Conservation (phyloP, 2,888 invertebrate genomes). For the Chrysolina haemoptera region DNA sequence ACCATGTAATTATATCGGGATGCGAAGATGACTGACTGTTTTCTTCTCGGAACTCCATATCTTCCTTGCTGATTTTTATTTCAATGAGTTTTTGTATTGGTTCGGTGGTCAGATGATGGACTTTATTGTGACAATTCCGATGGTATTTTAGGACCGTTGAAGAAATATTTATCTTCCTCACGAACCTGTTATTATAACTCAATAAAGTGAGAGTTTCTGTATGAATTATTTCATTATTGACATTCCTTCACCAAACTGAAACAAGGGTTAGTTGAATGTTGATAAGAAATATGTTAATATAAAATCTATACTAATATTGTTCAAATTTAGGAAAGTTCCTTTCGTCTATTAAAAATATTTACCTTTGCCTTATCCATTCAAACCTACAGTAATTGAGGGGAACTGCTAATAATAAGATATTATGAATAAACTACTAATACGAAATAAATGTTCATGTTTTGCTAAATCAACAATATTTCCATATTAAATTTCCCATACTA, state of each 20-base stretch:
- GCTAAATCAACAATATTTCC: too few species aligned
- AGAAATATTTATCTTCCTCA: conserved; percentile 19
- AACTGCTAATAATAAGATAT: too few species aligned
- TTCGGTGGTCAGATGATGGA: conserved; percentile 7
- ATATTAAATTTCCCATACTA: too few species aligned
- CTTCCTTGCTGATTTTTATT: conserved; percentile 25
- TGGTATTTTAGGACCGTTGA: conserved; percentile 7
- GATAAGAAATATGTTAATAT: too few species aligned
- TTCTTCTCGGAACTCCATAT: conserved; percentile 22
- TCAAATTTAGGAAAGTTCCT: too few species aligned
- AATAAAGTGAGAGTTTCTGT: neutral
- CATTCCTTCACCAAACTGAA: neutral
- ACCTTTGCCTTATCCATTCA: too few species aligned
- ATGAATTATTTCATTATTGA: conserved; percentile 1
- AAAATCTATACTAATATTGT: too few species aligned
- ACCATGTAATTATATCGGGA: conserved; percentile 37
- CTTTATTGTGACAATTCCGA: conserved; percentile 24
- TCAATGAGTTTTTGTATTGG: conserved; percentile 23
- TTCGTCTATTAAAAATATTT: too few species aligned
- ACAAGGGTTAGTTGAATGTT: too few species aligned
- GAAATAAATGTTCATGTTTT: too few species aligned
- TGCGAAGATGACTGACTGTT: conserved; percentile 28
- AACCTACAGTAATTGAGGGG: too few species aligned
- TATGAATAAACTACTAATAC: too few species aligned
- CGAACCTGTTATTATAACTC: neutral